A percentile compares a stretch with the other conserved stretches of the same genome.
These are phyloP conservation scores for Eurosta solidaginis DNA, from an alignment of 1,140 invertebrate genomes.

Conservation along the genomic window DNA sequence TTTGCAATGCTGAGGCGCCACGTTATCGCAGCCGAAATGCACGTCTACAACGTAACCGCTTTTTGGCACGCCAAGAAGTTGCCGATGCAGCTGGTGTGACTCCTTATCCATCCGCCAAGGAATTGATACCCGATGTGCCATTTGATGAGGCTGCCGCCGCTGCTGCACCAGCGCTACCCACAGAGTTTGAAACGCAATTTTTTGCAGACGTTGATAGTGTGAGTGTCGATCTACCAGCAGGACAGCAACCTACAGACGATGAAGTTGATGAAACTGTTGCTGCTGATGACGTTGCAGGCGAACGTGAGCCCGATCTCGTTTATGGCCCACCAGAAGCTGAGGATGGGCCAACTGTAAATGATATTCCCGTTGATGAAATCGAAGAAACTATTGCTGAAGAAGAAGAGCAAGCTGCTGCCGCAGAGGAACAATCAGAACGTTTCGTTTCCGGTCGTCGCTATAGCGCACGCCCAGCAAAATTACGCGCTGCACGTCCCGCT, in stretches of 20 bases:
- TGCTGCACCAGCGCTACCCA: constrained; percentile 30
- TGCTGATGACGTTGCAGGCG: constrained; percentile 12
- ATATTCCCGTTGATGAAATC: background rate
- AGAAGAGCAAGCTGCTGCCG: background rate
- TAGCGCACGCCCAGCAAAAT: constrained; percentile 29
- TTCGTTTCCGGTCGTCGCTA: constrained; percentile 29
- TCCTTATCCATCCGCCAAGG: constrained; percentile 53
- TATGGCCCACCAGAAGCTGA: constrained; percentile 50
- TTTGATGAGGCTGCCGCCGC: constrained; percentile 48
- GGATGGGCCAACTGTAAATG: background rate
- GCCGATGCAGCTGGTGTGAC: constrained; percentile 47
- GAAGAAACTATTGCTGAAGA: background rate
- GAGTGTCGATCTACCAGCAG: constrained; percentile 2
- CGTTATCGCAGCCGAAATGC: constrained; percentile 21
- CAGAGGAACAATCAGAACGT: constrained; percentile 28
- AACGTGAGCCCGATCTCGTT: constrained; percentile 47
- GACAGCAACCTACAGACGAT: background rate
- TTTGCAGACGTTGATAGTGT: background rate
- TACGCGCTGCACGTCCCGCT: constrained; percentile 25
- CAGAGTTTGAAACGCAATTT: constrained; percentile 37
- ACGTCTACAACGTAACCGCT: constrained; percentile 36
- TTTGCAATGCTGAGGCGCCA: constrained; percentile 33
- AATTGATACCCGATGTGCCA: constrained; percentile 53
- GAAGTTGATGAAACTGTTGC: constrained; percentile 1
- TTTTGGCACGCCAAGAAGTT: constrained; percentile 50